Evolutionary conservation across 1,140 invertebrate species (phyloP), one percentile per base, ranked within the genome.

Genomic region (Diorhabda sublineata): DNA sequence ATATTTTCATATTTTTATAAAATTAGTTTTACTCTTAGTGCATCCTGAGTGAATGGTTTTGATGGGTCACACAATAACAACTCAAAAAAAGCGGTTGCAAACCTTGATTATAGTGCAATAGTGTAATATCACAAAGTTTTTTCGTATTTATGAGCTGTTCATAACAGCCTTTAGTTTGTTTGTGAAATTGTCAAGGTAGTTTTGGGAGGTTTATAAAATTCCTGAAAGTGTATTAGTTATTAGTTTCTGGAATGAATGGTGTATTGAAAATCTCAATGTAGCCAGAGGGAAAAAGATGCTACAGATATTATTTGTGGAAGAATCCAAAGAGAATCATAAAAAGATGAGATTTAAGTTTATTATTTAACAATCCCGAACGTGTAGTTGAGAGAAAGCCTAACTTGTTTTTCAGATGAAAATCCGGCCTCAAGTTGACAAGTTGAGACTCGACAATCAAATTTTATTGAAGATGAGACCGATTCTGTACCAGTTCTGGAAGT

Each of bases 401-500:
- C 56, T 57, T 4, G 56, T 57, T 57, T 57, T 57, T 57, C 56
- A 57, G 5, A 57, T 57, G 56, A 11, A 57, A 57, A 57, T n/a
- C 7, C 56, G 56, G 56, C 56, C 56, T 5, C 26, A 26, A 26
- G 26, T 26, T 26, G 26, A 26, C 56, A 57, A 57, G 56, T 57
- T 57, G 5, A 57, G 56, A 57, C 56, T 57, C 26, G 26, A 26
- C 0, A 26, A 26, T 26, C 26, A 26, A 26, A 26, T 26, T 1
- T 26, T 26, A 26, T 11, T 57, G 11, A 8, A 57, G 56, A n/a
- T 57, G 56, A 57, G 56, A 57, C 7, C 56, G 7, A 4, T 57
- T 57, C 56, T 57, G 56, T 57, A 57, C 56, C 56, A 57, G 56
- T 57, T 57, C 56, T 57, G 56, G 56, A 57, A 57, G 56, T 57